Evolutionary conservation across 2,113 vertebrate genomes (phyloP), one percentile per base, ranked within the genome.

Genomic region (Malaclemys terrapin): DNA sequence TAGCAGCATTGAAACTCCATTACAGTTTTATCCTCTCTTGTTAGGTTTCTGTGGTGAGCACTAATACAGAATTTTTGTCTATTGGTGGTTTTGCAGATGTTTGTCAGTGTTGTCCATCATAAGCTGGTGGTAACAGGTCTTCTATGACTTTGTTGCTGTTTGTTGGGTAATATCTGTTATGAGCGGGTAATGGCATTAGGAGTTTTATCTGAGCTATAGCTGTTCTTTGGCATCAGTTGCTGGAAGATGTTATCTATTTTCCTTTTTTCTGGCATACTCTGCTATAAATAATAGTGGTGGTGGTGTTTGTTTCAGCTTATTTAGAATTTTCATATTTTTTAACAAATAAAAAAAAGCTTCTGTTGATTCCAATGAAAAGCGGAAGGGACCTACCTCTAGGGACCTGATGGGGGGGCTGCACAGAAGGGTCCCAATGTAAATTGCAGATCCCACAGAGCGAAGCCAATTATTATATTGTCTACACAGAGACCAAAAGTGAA

Each of bases 1-100:
- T 0, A 3, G 45, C 75, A 89, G 56, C 9, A 76, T 84, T 12
- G 69, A 59, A 59, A 24, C 38, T n/a, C 1, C 2, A 16, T 62
- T 4, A 7, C 19, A 57, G 0, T 0, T 69, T 80, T 80, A 12
- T 62, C 75, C 31, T 56, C 9, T 75, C 53, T 12, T 17, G 38
- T 17, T n/a, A 84, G 5, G 0, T 54, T 85, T 84, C 79, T 76
- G 59, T 89, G 42, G 53, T 14, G 62, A 45, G 59, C 84, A 81
- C 75, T 49, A 42, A 19, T 47, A 75, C 0, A 87, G n/a, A 5
- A 29, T 17, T 35, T 47, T 53, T 80, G 47, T 89, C 85, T 45
- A 56, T 27, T 29, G 2, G 49, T 75, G 59, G 52, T 69, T 83
- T 0, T 8, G 16, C 80, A 31, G 80, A 14, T 31, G 35, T 75